Percentiles rank a stretch among this genome's conserved stretches.
These are phyloP conservation scores for Diuraphis noxia DNA, from an alignment of 1,140 invertebrate genomes.

Conservation along the genomic window DNA sequence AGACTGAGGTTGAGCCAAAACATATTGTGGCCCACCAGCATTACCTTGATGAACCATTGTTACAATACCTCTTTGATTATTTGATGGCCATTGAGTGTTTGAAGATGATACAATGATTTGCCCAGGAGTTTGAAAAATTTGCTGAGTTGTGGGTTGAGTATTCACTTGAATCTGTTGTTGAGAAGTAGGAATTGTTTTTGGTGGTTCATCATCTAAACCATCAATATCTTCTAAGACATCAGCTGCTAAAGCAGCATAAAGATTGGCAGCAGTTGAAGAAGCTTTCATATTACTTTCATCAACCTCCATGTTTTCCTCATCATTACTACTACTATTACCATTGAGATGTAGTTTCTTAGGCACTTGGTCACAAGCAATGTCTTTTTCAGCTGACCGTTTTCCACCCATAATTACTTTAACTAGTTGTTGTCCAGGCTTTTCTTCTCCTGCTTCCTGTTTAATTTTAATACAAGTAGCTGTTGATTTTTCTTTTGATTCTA, in stretches of 20 bases:
- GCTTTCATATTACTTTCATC: conserved; percentile 64
- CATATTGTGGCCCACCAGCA: conserved; percentile 58
- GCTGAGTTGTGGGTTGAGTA: conserved; percentile 16
- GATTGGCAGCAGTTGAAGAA: conserved; percentile 72
- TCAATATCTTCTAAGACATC: conserved; percentile 71
- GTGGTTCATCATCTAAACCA: conserved; percentile 60
- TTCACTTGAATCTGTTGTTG: conserved; percentile 39
- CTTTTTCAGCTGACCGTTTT: conserved; percentile 65
- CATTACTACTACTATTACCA: conserved; percentile 55
- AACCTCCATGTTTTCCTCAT: conserved; percentile 58
- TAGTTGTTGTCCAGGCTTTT: neutral
- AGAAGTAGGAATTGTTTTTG: neutral
- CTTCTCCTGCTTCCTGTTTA: conserved; percentile 12
- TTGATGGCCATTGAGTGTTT: conserved; percentile 42
- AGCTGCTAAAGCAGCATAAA: conserved; percentile 72
- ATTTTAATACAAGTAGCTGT: conserved; percentile 55
- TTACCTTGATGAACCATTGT: conserved; percentile 51
- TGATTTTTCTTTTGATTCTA: conserved; percentile 25
- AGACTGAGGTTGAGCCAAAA: conserved; percentile 69
- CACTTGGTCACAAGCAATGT: conserved; percentile 60
- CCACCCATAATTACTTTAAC: conserved; percentile 46
- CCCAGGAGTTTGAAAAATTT: conserved; percentile 35
- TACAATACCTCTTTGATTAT: conserved; percentile 51
- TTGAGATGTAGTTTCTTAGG: conserved; percentile 57
- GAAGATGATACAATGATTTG: conserved; percentile 48